Evolutionary conservation across 2,113 vertebrate species (phyloP), one percentile per base, ranked within the genome.

Genomic region (Amblyopsis rosae): DNA sequence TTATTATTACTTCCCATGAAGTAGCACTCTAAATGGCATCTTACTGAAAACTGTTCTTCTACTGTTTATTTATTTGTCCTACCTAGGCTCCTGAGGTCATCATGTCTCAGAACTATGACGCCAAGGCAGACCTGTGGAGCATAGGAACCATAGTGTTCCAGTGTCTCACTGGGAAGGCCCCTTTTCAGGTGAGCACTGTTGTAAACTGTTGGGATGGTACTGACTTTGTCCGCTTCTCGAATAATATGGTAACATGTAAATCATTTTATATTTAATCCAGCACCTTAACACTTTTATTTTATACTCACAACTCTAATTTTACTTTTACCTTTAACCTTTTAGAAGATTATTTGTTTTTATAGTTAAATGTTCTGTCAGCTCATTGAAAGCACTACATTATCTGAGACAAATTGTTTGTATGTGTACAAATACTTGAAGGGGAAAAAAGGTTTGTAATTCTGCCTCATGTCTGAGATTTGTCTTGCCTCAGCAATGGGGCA

Each of bases 141-240:
- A 96, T 99, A 56, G 98, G 98, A 84, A 99, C 98, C 71, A 98
- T 99, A 3, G 93, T 99, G 73, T 99, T 96, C 90, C 98, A 99
- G 91, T 99, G 98, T 80, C 89, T 99, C 80, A 98, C 96, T 0
- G 98, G 98, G 54, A 99, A 96, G 81, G 97, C 98, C 19, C 98
- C 97, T 8, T 99, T 99, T 86, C 97, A 98, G 94, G 98, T 99
- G 81, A 83, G 77, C 15, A 45, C 55, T 6, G 2, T 46, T 4
- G 15, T 41, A 41, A 41, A 41, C 35, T 6, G 26, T 5, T 7
- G 12, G 19, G 17, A 57, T 57, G 6, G 16, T 15, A 54, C 3
- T 6, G 8, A 26, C 53, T 15, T 16, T 15, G 11, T 54, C 53
- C n/a, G 12, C 16, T 54, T 8, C n/a, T 55, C 9, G n/a, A 55